A percentile compares a stretch with the other conserved stretches of the same genome.
These are phyloP conservation scores for Eupithecia inturbata DNA, from an alignment of 2,888 invertebrate genomes.

Conservation along the genomic window DNA sequence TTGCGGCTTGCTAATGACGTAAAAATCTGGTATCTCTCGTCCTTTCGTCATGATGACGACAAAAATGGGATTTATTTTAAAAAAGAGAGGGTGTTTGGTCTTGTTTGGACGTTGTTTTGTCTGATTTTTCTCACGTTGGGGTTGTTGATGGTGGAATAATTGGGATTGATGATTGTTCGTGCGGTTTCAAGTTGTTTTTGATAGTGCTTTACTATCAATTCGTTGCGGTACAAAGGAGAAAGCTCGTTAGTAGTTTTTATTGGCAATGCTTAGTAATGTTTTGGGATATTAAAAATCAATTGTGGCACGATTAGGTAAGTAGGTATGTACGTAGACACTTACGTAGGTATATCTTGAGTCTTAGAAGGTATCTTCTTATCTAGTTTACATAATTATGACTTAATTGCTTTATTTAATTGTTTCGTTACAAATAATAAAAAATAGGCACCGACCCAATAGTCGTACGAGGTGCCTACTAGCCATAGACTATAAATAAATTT, in stretches of 20 bases:
- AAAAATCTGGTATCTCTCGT: conserved; percentile 73
- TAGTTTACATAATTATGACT: too few species aligned
- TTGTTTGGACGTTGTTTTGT: conserved; percentile 72
- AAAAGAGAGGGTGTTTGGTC: conserved; percentile 60
- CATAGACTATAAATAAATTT: background rate
- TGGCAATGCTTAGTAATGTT: background rate
- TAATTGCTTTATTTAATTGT: too few species aligned
- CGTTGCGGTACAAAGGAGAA: conserved; percentile 45
- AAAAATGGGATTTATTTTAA: conserved; percentile 64
- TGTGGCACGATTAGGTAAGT: background rate
- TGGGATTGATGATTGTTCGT: conserved; percentile 77
- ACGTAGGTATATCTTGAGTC: too few species aligned
- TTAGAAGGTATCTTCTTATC: too few species aligned
- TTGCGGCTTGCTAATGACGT: conserved; percentile 77
- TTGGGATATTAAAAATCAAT: background rate
- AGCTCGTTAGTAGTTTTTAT: conserved; percentile 42
- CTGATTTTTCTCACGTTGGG: conserved; percentile 78
- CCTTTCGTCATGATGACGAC: conserved; percentile 70
- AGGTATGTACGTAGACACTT: background rate
- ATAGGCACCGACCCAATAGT: too few species aligned
- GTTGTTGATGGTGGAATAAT: conserved; percentile 71
- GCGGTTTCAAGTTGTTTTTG: conserved; percentile 53
- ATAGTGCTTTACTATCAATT: conserved; percentile 52
- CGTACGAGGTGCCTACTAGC: too few species aligned
- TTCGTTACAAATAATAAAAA: too few species aligned